These are phyloP conservation scores for Characodon lateralis DNA, from an alignment of 2,797 vertebrate genomes.

Conservation along the genomic window DNA sequence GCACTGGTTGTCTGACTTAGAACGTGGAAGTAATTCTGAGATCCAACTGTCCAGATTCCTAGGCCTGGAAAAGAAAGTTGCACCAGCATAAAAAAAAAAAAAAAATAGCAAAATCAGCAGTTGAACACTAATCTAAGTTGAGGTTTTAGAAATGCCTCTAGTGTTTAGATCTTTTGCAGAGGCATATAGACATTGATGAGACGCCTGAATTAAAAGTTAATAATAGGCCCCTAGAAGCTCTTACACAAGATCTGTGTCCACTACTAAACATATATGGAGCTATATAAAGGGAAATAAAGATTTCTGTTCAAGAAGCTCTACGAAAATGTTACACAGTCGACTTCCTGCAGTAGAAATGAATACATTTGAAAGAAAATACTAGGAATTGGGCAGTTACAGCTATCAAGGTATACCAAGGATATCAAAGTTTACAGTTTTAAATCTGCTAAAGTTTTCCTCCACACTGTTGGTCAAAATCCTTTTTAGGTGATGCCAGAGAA, in stretches of 20 bases:
- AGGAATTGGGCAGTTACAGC: not conserved
- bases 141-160: slow-evolving; percentile 18
- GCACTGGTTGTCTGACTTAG: too few relatives aligned
- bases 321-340: not conserved
- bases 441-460: not conserved
- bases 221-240: slow-evolving; percentile 75
- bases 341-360: not conserved
- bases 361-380: not conserved
- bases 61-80: too few relatives aligned
- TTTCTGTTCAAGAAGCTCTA: not conserved
- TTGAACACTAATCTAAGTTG: too few relatives aligned
- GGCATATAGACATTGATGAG: slow-evolving; percentile 89
- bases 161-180: slow-evolving; percentile 45
- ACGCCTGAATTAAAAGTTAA: slow-evolving; percentile 91
- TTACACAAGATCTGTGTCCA: slow-evolving; percentile 48
- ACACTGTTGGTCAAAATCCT: not conserved
- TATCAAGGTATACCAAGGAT: not conserved
- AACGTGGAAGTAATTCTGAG: too few relatives aligned
- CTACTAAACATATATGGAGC: slow-evolving; percentile 48
- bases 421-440: not conserved
- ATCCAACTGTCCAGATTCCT: too few relatives aligned
- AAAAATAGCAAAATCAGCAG: too few relatives aligned
- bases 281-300: not conserved
- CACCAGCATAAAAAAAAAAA: too few relatives aligned
- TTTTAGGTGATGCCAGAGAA: not conserved